A percentile compares a stretch with the other conserved stretches of the same genome.
These are phyloP conservation scores for mouse (Mus musculus) DNA, from an alignment of 2,113 vertebrate genomes.

Conservation along the genomic window DNA sequence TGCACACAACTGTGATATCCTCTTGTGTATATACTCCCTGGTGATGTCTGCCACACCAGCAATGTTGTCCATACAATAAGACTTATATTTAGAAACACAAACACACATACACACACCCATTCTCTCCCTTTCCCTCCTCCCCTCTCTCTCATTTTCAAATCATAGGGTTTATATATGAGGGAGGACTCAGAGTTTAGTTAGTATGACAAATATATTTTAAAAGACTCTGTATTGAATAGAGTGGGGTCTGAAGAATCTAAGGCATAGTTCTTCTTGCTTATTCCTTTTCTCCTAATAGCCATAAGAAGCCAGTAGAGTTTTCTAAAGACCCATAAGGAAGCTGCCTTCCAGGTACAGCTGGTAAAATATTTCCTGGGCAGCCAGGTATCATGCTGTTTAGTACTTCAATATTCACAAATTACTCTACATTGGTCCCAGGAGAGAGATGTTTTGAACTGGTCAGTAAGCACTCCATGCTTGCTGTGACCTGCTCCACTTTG, in stretches of 20 bases:
- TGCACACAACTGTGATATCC: constrained; percentile 31
- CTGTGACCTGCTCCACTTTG: constrained; percentile 69
- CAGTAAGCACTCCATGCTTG: constrained; percentile 43
- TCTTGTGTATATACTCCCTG: constrained; percentile 39
- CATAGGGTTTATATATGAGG: background rate
- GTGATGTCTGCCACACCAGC: background rate
- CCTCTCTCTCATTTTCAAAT: background rate
- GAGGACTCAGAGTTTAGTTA: background rate
- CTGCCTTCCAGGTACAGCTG: constrained; percentile 57
- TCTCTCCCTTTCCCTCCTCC: background rate
- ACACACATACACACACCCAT: background rate
- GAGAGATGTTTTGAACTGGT: constrained; percentile 62
- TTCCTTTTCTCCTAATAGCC: constrained; percentile 45
- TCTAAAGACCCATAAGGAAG: constrained; percentile 64
- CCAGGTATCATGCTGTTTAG: constrained; percentile 62
- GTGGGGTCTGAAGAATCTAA: background rate
- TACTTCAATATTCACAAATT: constrained; percentile 54
- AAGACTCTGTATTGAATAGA: background rate
- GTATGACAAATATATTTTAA: background rate
- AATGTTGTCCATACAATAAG: background rate
- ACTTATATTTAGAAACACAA: constrained; percentile 14
- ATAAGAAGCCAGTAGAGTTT: constrained; percentile 42
- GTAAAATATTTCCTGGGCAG: constrained; percentile 58
- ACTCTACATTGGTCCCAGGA: constrained; percentile 58
- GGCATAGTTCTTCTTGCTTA: constrained; percentile 15